These are phyloP conservation scores for Aurelia aurita complex sp. Pacific DNA, from an alignment of 30 jellyfish, hydroid and myxozoan genomes.

Conservation along the genomic window DNA sequence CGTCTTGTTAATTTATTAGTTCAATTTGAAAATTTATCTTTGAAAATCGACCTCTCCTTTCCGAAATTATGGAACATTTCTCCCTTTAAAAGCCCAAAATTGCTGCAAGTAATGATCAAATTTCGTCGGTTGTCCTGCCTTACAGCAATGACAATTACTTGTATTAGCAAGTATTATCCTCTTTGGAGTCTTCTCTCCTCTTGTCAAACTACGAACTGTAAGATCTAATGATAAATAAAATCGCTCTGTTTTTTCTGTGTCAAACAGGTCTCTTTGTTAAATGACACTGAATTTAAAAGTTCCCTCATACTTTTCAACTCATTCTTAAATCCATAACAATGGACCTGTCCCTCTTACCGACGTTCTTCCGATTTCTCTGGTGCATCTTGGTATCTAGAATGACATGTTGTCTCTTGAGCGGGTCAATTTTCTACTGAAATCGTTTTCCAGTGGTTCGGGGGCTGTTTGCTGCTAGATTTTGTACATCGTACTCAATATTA, in stretches of 20 bases:
- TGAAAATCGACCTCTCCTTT: too few relatives aligned
- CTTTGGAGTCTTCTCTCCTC: too few relatives aligned
- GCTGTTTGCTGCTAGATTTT: conserved; percentile 43
- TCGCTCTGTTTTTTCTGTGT: conserved; percentile 16
- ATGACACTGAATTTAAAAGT: background rate
- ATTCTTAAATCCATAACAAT: conserved; percentile 37
- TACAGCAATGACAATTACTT: too few relatives aligned
- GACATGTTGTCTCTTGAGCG: conserved; percentile 41
- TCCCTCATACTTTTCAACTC: conserved; percentile 54
- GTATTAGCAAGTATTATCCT: too few relatives aligned
- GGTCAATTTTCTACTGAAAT: conserved; percentile 34
- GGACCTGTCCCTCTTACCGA: conserved; percentile 37
- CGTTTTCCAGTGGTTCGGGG: conserved; percentile 37
- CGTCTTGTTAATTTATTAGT: too few relatives aligned
- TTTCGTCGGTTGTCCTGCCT: too few relatives aligned
- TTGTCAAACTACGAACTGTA: background rate
- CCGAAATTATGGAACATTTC: too few relatives aligned
- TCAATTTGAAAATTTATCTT: too few relatives aligned
- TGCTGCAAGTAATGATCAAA: too few relatives aligned
- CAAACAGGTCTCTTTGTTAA: background rate
- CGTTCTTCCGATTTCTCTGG: conserved; percentile 39
- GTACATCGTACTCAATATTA: conserved; percentile 50
- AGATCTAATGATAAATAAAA: conserved; percentile 6
- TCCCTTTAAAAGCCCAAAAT: too few relatives aligned
- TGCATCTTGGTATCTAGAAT: background rate